Conservation (phyloP, 2,888 invertebrate species). For the Fissipunctia ypsillon region DNA sequence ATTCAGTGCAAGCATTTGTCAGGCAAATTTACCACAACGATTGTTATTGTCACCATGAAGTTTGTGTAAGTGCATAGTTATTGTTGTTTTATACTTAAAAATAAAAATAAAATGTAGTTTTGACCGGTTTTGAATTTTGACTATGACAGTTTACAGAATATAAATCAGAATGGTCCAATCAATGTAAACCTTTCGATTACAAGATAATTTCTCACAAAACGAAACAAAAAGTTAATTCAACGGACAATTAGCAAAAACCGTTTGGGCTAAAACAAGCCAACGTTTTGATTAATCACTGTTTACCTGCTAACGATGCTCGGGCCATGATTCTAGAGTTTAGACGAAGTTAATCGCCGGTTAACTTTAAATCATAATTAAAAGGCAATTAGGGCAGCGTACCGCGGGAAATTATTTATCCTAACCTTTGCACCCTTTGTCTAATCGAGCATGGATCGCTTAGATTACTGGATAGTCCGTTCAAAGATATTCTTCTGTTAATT, state of each 20-base stretch:
- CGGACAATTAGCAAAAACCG: constrained; percentile 67
- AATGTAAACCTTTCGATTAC: constrained; percentile 32
- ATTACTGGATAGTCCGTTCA: constrained; percentile 32
- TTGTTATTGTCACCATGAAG: no score
- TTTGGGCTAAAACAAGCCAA: constrained; percentile 56
- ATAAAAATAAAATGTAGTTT: no score
- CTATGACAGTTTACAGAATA: background rate
- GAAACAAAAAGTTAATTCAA: constrained; percentile 58
- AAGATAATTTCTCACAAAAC: constrained; percentile 37
- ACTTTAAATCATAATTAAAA: constrained; percentile 75
- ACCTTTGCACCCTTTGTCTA: constrained; percentile 66
- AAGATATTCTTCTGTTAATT: constrained; percentile 14
- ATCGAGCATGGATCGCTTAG: constrained; percentile 61
- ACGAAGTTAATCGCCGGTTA: constrained; percentile 64
- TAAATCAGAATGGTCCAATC: background rate
- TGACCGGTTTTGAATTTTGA: no score
- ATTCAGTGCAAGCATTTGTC: no score
- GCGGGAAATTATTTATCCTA: constrained; percentile 66
- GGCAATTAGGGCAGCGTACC: constrained; percentile 70
- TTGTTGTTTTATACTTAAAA: no score
- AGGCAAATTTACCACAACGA: no score
- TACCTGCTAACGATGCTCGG: constrained; percentile 66
- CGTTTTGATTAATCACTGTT: constrained; percentile 68
- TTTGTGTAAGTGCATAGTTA: no score
- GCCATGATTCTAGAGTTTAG: constrained; percentile 65